phyloP scores from a whole-genome alignment of 2,888 invertebrate genomes.

The Morpho helenor region DNA sequence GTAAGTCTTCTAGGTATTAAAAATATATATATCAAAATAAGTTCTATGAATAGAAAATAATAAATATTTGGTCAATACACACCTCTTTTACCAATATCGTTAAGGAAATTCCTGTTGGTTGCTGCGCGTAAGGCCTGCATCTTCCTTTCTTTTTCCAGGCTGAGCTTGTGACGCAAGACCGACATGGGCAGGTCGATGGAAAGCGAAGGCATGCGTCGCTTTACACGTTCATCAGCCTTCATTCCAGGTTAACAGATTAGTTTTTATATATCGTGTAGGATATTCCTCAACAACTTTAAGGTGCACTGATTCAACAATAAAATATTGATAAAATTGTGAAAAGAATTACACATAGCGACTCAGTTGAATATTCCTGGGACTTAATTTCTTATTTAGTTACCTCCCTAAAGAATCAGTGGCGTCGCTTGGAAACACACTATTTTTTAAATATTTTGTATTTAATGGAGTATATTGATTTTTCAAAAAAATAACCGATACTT shows the following conservation, averaged over 20 bases:
- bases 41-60: neutral
- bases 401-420: too few relatives aligned
- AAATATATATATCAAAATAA: too few relatives aligned
- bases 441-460: too few relatives aligned
- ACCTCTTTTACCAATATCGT: conserved; percentile 87
- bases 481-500: too few relatives aligned
- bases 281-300: neutral
- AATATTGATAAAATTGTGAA: too few relatives aligned
- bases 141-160: conserved; percentile 88
- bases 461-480: too few relatives aligned
- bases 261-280: conserved; percentile 1
- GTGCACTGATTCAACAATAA: neutral
- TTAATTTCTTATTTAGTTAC: too few relatives aligned
- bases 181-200: conserved; percentile 93
- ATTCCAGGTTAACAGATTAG: conserved; percentile 25
- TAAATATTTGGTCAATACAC: conserved; percentile 21
- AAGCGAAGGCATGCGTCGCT: conserved; percentile 83
- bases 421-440: too few relatives aligned
- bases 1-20: too few relatives aligned
- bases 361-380: too few relatives aligned
- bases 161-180: conserved; percentile 88
- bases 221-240: conserved; percentile 65
- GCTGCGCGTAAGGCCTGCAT: conserved; percentile 77
- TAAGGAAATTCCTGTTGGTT: conserved; percentile 84
- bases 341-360: too few relatives aligned